Conservation (phyloP, 2,888 invertebrate species). For the Apomyelois bistriatella region DNA sequence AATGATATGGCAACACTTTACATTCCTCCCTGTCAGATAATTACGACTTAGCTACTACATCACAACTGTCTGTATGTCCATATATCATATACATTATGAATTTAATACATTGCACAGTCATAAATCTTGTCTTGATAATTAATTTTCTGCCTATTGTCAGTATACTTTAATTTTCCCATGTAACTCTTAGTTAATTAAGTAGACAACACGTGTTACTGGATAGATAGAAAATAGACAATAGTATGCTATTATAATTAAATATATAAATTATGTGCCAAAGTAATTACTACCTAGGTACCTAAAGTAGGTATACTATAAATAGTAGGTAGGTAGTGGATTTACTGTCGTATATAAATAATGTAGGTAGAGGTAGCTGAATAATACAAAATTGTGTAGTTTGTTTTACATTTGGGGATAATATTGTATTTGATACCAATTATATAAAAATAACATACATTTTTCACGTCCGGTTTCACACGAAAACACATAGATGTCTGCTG, state of each 20-base stretch:
- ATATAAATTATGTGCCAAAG: too few species aligned
- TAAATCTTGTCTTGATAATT: constrained; percentile 5
- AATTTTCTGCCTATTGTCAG: constrained; percentile 6
- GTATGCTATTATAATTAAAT: neutral
- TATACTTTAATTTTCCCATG: constrained; percentile 6
- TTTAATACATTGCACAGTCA: constrained; percentile 6
- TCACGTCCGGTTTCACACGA: too few species aligned
- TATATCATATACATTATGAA: constrained; percentile 6
- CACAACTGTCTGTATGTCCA: neutral
- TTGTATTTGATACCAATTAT: too few species aligned
- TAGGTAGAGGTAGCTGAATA: too few species aligned
- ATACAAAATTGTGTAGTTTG: too few species aligned
- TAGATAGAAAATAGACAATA: neutral
- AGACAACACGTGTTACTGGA: neutral
- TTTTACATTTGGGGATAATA: too few species aligned
- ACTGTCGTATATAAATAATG: too few species aligned
- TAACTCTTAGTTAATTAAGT: constrained; percentile 5
- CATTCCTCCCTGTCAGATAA: constrained; percentile 1
- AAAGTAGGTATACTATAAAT: too few species aligned
- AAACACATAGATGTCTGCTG: too few species aligned
- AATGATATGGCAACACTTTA: neutral
- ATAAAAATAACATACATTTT: too few species aligned
- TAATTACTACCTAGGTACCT: too few species aligned
- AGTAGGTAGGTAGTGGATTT: too few species aligned
- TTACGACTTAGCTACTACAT: constrained; percentile 3